Evolutionary conservation across 2,888 invertebrate species (phyloP), one percentile per base, ranked within the genome.

Genomic region (Lithophane socia): DNA sequence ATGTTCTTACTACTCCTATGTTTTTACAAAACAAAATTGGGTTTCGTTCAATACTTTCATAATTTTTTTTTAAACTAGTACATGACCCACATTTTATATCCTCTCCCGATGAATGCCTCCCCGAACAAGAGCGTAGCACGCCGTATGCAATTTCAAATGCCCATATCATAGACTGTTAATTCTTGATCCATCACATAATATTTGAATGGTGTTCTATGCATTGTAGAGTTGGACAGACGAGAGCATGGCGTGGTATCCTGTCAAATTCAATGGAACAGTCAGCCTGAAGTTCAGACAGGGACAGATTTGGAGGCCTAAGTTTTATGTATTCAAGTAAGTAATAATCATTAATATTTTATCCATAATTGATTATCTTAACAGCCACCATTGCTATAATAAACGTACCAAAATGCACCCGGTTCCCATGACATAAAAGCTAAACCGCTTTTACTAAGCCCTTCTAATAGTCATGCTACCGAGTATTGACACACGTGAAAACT

Each of bases 181-280:
- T 18, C 10, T 37, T 10, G 10, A 37, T 61, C 18, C 29, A 4
- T 4, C 4, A 37, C 37, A 37, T 18, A 5, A 37, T 4, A 37
- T 12, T 37, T 37, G 3, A 18, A 10, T 37, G 21, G 5, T 63
- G 21, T 72, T 67, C 63, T 67, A 82, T 42, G 7, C 1, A 42
- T 94, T 56, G 89, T 90, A 98, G 98, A 94, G 92, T 81, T 98
- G 98, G 98, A 93, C 90, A 0, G 98, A 98, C 86, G 93, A 96
- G 21, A 97, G 97, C 80, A 92, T 98, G 87, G 92, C 94, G 0
- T 98, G 98, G 98, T 93, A 97, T 83, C 97, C 97, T 0, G 91
- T 89, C 24, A 96, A 97, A 61, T 98, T 96, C 90, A 97, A 96
- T n/a, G 96, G 96, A 12, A 95, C 97, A 0, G 92, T 93, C 1